Base-by-base conservation (phyloP, 2,797 vertebrate species). In the Arctocebus calabarensis region DNA sequence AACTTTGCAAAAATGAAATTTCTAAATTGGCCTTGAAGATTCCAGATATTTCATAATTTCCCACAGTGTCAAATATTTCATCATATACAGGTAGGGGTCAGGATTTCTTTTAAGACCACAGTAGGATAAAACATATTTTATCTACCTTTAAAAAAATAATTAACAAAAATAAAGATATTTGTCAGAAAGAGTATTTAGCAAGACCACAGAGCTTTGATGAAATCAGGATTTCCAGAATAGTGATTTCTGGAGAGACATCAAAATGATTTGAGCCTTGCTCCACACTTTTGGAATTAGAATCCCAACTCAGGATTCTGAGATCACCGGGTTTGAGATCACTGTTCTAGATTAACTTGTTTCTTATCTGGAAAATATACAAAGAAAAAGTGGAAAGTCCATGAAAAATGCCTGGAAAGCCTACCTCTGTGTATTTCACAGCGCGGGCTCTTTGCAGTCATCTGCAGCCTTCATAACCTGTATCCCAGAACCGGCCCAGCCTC, bases 1-100 rank as follows among this genome's bases (percentile, higher is more conserved):
- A 61, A 61, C 73, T 94, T 81, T 84, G 13, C 59, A 95, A 94
- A 94, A 61, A 32, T 45, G 37, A 90, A 92, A 57, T 85, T 88
- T 96, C 57, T 89, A 83, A 40, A 73, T 68, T 79, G 64, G 23
- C 82, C n/a, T 22, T 37, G 37, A 89, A 91, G n/a, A 8, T 75
- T 86, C 20, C 64, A 81, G 34, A 68, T 89, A 45, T 81, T 94
- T 91, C 82, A 57, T 52, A 75, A 64, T 73, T 45, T 27, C 92
- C 70, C 70, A 81, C 74, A 32, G 10, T 83, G 19, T 79, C 32
- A 84, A 62, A n/a, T 71, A 71, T 20, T 73, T 16, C 7, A 52
- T 59, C 17, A 59, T 23, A 64, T 64, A 88, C 68, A 86, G 4
- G 2, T 43, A 84, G 75, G 43, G 43, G 32, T 52, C 20, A 93